These are phyloP conservation scores for Operophtera brumata DNA, from an alignment of 2,888 invertebrate genomes.

Conservation along the genomic window DNA sequence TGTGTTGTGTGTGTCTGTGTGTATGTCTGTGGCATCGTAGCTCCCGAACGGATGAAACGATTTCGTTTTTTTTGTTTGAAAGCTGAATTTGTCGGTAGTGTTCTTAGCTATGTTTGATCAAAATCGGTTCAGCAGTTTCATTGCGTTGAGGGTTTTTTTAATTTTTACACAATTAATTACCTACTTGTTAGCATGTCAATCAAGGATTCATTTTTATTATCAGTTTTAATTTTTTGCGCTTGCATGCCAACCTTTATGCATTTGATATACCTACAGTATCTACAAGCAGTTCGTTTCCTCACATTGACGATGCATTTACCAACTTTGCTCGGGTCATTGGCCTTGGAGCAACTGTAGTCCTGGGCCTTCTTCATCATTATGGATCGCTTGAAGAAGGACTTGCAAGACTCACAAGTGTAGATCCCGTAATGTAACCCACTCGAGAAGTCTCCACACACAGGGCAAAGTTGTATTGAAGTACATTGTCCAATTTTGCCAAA, in stretches of 20 bases:
- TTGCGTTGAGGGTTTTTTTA: too few relatives aligned
- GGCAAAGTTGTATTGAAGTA: conserved; percentile 34
- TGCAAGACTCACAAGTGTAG: conserved; percentile 54
- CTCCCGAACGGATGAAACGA: too few relatives aligned
- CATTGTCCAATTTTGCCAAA: background rate
- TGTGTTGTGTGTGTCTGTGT: too few relatives aligned
- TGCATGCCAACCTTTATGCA: conserved; percentile 50
- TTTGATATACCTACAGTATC: conserved; percentile 47
- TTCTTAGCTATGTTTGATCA: too few relatives aligned
- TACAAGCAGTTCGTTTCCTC: conserved; percentile 48
- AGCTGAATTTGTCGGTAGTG: too few relatives aligned
- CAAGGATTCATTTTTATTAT: too few relatives aligned
- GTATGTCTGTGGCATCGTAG: too few relatives aligned
- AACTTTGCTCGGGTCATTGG: background rate
- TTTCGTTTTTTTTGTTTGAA: too few relatives aligned
- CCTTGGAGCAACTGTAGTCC: conserved; percentile 42
- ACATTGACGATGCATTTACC: conserved; percentile 42
- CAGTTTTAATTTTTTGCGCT: conserved; percentile 15
- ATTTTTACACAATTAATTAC: too few relatives aligned
- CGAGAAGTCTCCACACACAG: conserved; percentile 44
- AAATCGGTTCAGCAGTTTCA: too few relatives aligned
- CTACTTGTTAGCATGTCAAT: too few relatives aligned
- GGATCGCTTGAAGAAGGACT: conserved; percentile 54
- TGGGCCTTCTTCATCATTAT: conserved; percentile 42
- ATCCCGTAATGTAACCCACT: conserved; percentile 53